These are phyloP conservation scores for Oryctes rhinoceros DNA, from an alignment of 1,140 invertebrate species.

Conservation along the genomic window DNA sequence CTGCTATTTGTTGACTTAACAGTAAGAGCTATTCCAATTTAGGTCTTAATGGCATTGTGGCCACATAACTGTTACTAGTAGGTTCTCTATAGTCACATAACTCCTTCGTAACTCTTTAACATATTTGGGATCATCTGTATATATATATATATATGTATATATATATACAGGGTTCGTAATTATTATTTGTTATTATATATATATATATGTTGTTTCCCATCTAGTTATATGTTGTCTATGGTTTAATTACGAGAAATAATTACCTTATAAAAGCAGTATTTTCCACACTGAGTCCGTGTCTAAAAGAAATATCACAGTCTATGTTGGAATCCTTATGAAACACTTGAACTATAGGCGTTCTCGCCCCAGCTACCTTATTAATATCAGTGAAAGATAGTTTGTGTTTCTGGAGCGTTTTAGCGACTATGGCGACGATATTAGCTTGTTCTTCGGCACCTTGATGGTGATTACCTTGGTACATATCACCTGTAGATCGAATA, in stretches of 20 bases:
- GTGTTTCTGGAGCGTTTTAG: constrained; percentile 48
- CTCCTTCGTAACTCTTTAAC: too few species aligned
- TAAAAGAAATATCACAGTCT: constrained; percentile 68
- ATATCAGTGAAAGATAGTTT: constrained; percentile 55
- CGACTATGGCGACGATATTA: constrained; percentile 50
- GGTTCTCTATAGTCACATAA: too few species aligned
- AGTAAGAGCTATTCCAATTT: too few species aligned
- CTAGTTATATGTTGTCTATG: too few species aligned
- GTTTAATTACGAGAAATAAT: background rate
- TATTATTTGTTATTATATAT: too few species aligned
- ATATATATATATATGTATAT: too few species aligned
- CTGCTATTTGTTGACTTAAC: too few species aligned
- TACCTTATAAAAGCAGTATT: constrained; percentile 65
- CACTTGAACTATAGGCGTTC: constrained; percentile 68
- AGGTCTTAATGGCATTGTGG: too few species aligned
- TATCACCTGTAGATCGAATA: constrained; percentile 46
- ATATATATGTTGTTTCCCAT: too few species aligned
- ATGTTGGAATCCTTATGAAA: constrained; percentile 60
- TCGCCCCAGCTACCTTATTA: constrained; percentile 59
- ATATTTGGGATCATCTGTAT: too few species aligned
- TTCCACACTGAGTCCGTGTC: constrained; percentile 65
- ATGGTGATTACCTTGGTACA: constrained; percentile 53
- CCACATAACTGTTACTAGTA: too few species aligned
- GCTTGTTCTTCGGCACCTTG: constrained; percentile 55
- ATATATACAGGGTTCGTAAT: too few species aligned